phyloP scores from a whole-genome alignment of 1,140 invertebrate species.

The Panagrolaimus sp. region DNA sequence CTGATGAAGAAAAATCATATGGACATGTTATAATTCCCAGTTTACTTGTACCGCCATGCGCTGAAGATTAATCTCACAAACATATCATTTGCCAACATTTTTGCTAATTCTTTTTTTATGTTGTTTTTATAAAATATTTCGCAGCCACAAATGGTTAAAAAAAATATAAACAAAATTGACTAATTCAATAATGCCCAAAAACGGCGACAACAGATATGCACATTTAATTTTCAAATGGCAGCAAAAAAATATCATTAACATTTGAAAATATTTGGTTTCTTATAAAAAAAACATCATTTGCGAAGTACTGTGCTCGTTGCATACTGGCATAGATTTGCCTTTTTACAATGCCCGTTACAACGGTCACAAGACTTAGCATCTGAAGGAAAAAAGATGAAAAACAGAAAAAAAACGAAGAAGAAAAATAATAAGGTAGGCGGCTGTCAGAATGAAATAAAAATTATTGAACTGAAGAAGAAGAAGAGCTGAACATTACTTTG shows the following conservation, averaged over 20 bases:
- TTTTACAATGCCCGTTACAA: constrained; percentile 43
- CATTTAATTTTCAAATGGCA: too few species aligned
- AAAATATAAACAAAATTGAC: background rate
- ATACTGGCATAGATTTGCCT: constrained; percentile 27
- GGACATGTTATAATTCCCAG: constrained; percentile 46
- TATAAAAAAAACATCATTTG: background rate
- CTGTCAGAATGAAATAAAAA: too few species aligned
- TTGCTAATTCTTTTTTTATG: too few species aligned
- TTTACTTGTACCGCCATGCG: constrained; percentile 47
- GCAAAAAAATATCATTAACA: too few species aligned
- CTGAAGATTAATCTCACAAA: constrained; percentile 30
- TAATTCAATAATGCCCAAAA: background rate
- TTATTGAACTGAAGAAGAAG: too few species aligned
- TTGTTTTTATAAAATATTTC: too few species aligned
- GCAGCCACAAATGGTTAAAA: too few species aligned
- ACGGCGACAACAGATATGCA: background rate
- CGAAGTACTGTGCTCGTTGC: constrained; percentile 28
- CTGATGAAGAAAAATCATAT: constrained; percentile 46
- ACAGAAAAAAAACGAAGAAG: too few species aligned
- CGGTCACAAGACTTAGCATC: constrained; percentile 38
- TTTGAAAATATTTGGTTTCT: too few species aligned
- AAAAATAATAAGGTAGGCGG: too few species aligned
- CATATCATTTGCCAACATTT: too few species aligned
- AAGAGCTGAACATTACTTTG: background rate
- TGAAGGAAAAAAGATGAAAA: too few species aligned